Percentiles rank a stretch among this genome's conserved stretches.
phyloP scores from a whole-genome alignment of 92 coral and sea anemone species.

The Palythoa grandiflora region DNA sequence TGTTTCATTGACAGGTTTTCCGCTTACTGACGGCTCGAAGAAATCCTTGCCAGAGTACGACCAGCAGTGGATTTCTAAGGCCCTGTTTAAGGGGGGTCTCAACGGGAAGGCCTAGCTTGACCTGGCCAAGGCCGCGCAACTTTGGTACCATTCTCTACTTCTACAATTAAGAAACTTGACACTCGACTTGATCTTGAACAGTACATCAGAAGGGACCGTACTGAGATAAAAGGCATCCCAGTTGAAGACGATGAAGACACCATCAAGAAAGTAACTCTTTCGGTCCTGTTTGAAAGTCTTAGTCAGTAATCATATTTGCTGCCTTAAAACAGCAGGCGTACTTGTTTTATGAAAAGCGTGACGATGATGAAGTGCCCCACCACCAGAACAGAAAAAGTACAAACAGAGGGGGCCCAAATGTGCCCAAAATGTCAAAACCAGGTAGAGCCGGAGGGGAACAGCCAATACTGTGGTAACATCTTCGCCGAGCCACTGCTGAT shows the following conservation, averaged over 20 bases:
- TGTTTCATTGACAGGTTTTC: background rate
- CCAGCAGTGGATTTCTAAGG: background rate
- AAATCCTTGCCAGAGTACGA: background rate
- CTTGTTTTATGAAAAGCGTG: too few species aligned
- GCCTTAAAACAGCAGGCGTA: too few species aligned
- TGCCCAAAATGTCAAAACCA: too few species aligned
- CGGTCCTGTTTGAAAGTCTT: too few species aligned
- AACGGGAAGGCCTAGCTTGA: background rate
- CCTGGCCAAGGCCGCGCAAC: background rate
- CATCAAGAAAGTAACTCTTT: too few species aligned
- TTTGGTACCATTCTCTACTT: background rate
- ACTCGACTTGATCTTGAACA: conserved; percentile 12
- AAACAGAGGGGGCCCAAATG: too few species aligned
- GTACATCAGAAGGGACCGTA: conserved; percentile 14
- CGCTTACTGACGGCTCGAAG: background rate
- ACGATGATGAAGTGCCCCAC: too few species aligned
- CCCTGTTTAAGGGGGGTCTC: background rate
- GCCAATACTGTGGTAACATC: too few species aligned
- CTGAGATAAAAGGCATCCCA: conserved; percentile 14
- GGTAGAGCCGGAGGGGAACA: too few species aligned
- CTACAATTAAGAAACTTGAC: conserved; percentile 8
- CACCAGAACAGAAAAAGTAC: too few species aligned
- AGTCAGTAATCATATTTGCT: too few species aligned
- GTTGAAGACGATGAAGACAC: background rate
- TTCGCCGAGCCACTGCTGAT: too few species aligned